phyloP scores from a whole-genome alignment of 2,888 invertebrate genomes.

The Lasioglossum malachurum region DNA sequence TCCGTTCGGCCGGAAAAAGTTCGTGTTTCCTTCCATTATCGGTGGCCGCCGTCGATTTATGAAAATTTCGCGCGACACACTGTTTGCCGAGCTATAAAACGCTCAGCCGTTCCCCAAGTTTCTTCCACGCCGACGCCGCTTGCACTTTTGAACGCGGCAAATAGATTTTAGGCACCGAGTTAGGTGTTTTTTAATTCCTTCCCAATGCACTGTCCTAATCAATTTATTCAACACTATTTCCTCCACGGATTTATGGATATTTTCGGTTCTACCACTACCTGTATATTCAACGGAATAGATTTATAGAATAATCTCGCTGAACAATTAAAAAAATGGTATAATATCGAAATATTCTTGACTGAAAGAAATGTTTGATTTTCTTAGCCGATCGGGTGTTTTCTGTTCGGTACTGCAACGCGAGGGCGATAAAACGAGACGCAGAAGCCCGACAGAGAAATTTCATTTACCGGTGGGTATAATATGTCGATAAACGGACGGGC shows the following conservation, averaged over 20 bases:
- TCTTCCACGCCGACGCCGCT: not conserved
- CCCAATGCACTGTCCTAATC: not conserved
- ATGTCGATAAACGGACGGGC: not conserved
- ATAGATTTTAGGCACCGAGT: not conserved
- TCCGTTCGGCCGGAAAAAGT: conserved; percentile 3
- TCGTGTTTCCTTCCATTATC: not conserved
- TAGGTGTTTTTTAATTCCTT: not conserved
- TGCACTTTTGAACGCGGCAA: not conserved
- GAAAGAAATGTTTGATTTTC: not conserved
- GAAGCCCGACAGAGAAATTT: not conserved
- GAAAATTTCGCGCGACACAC: not conserved
- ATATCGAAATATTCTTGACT: too few species aligned
- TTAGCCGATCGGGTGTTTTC: not conserved
- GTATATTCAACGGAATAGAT: too few species aligned
- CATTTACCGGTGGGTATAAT: not conserved
- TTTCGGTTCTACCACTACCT: too few species aligned
- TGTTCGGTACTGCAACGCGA: not conserved
- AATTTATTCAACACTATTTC: too few species aligned
- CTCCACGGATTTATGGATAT: too few species aligned
- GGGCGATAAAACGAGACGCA: not conserved
- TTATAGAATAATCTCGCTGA: too few species aligned
- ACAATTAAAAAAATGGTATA: too few species aligned
- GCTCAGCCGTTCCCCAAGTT: not conserved
- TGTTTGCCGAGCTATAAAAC: not conserved
- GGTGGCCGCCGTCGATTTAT: not conserved